phyloP scores from a whole-genome alignment of 2,797 vertebrate species.

The Rhinatrema bivittatum region DNA sequence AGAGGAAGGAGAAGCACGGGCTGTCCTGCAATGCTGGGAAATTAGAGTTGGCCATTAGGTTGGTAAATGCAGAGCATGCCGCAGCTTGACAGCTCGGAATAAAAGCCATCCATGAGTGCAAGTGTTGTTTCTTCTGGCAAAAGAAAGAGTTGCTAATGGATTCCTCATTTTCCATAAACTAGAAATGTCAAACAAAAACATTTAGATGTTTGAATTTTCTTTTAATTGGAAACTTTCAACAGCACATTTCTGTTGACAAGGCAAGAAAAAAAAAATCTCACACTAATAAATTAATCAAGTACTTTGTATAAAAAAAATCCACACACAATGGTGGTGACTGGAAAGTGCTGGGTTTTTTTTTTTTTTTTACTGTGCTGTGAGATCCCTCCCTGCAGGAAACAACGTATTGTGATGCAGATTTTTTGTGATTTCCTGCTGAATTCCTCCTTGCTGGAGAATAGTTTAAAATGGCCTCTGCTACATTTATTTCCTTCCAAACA shows the following conservation, averaged over 20 bases:
- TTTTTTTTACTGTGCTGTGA: no score
- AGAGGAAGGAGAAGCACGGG: conserved; percentile 40
- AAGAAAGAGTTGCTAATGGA: conserved; percentile 49
- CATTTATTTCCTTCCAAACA: not conserved
- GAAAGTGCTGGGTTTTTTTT: no score
- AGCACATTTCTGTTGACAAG: not conserved
- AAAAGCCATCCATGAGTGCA: conserved; percentile 53
- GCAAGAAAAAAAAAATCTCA: not conserved
- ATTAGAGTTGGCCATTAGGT: conserved; percentile 40
- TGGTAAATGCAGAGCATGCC: conserved; percentile 41
- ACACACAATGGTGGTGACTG: no score
- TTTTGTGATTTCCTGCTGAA: no score
- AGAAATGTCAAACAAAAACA: conserved; percentile 48
- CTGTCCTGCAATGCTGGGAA: conserved; percentile 34
- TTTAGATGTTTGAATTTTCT: conserved; percentile 4
- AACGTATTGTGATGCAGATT: no score
- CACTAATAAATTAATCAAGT: not conserved
- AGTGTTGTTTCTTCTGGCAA: conserved; percentile 64
- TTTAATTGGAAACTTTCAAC: not conserved
- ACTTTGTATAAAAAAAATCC: not conserved
- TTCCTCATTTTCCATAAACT: conserved; percentile 53
- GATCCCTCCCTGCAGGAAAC: no score
- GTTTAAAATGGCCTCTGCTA: not conserved
- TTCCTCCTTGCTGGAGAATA: conserved; percentile 14
- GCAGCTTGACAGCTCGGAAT: conserved; percentile 48